Conservation (phyloP, 2,888 invertebrate genomes). For the Hyalella azteca region DNA sequence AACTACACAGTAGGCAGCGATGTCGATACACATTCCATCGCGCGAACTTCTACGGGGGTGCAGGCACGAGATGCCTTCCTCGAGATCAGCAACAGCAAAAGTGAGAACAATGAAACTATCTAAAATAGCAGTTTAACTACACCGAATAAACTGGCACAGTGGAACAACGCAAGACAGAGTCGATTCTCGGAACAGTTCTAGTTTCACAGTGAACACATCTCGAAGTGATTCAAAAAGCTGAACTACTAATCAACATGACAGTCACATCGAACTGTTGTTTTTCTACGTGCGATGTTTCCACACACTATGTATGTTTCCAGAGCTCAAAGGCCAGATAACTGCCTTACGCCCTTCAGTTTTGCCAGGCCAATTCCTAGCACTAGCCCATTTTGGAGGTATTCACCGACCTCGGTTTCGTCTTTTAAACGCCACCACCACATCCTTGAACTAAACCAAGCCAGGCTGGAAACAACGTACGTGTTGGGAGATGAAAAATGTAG, state of each 20-base stretch:
- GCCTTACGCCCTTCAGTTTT: conserved; percentile 16
- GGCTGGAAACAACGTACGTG: not conserved
- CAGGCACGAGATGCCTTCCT: not conserved
- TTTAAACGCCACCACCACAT: conserved; percentile 25
- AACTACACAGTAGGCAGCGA: not conserved
- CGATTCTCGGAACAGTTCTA: not conserved
- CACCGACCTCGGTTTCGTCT: conserved; percentile 23
- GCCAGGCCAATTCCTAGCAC: conserved; percentile 5
- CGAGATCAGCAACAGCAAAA: not conserved
- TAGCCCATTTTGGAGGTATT: conserved; percentile 29
- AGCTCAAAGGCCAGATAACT: conserved; percentile 2
- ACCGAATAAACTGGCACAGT: conserved; percentile 14
- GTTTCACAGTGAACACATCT: conserved; percentile 6
- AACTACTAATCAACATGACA: conserved; percentile 1
- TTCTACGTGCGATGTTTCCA: not conserved
- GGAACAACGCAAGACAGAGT: conserved; percentile 10
- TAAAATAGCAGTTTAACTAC: conserved; percentile 36
- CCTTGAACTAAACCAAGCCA: conserved; percentile 3
- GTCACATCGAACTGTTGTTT: conserved; percentile 1
- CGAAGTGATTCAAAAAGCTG: not conserved
- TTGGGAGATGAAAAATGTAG: not conserved
- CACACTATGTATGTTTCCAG: conserved; percentile 6
- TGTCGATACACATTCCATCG: not conserved
- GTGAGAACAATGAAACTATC: conserved; percentile 16
- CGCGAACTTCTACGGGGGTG: not conserved